Evolutionary conservation across 2,797 vertebrate species (phyloP), one percentile per base, ranked within the genome.

Genomic region (Sternarchorhynchus goeldii): DNA sequence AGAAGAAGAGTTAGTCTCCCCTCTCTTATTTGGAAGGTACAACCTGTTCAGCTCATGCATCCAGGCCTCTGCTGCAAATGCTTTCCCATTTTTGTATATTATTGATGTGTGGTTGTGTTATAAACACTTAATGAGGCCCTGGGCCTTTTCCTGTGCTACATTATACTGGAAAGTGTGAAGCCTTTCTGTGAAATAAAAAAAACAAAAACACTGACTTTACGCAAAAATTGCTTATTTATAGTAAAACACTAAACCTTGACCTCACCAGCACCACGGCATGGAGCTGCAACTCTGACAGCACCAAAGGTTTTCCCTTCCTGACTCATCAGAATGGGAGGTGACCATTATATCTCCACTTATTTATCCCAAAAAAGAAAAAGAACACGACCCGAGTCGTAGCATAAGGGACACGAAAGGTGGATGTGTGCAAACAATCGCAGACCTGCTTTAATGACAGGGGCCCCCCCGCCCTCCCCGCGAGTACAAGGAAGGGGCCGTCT

Each of bases 71-170:
- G 91, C 90, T 90, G 89, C 91, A 93, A 93, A 41, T 62, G 41
- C 18, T 14, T 89, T 87, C 85, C 86, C 67, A 56, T 79, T 77
- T 29, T 41, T 71, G 77, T 82, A 69, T 87, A 85, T 91, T 92
- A 91, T 91, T 89, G 89, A 92, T 92, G 90, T 90, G 89, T 83
- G 90, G 88, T 89, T 88, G 88, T 88, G 90, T 92, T 91, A 92
- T 93, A 90, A 92, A 92, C 90, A 91, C 88, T 88, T 91, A 91
- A 93, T 92, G 89, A 90, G 88, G 85, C 87, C 80, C 77, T 70
- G 68, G 83, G 88, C 86, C 82, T 84, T 91, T 90, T 86, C 80
- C 70, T 83, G 76, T 82, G 81, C 85, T 76, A 75, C 83, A 82
- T 81, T 86, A 82, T 86, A 89, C 89, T 81, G 88, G 81, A 91